Conservation (phyloP, 2,113 vertebrate genomes). For the Larimichthys crocea region DNA sequence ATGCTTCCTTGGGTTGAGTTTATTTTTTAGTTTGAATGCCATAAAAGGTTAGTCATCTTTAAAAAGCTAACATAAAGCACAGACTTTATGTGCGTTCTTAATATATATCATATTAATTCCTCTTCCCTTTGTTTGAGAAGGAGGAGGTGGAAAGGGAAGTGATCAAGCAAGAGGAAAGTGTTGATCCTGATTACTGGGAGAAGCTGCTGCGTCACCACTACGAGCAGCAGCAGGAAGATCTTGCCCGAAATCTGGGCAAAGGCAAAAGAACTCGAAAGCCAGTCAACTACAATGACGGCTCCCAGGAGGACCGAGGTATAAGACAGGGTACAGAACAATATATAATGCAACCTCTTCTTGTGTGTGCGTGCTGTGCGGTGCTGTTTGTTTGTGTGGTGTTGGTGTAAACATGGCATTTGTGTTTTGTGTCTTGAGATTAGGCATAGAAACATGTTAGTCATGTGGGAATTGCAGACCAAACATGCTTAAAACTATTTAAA, state of each 20-base stretch:
- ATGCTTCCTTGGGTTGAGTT: no score
- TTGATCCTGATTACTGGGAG: constrained; percentile 99
- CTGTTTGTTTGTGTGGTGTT: constrained; percentile 67
- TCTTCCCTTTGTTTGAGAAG: constrained; percentile 80
- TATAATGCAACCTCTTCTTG: constrained; percentile 73
- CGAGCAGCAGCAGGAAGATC: constrained; percentile 97
- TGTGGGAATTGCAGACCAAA: no score
- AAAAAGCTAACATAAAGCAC: neutral
- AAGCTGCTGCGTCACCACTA: constrained; percentile 98
- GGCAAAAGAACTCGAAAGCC: constrained; percentile 99
- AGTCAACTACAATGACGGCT: constrained; percentile 99
- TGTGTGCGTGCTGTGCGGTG: constrained; percentile 54
- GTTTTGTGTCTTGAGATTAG: constrained; percentile 15
- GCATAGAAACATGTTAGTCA: neutral
- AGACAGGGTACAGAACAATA: constrained; percentile 85
- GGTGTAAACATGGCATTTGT: constrained; percentile 18
- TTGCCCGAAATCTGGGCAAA: constrained; percentile 97
- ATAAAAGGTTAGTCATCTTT: no score
- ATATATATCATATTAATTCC: neutral
- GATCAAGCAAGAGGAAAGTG: constrained; percentile 98
- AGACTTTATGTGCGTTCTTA: neutral
- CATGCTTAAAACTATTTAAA: neutral
- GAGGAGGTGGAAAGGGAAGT: constrained; percentile 98
- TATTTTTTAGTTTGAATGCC: no score
- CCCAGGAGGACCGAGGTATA: constrained; percentile 98